A percentile compares a stretch with the other conserved stretches of the same genome.
Evolutionary conservation across 2,113 vertebrate species (phyloP).

Genomic region (Centropus bengalensis): DNA sequence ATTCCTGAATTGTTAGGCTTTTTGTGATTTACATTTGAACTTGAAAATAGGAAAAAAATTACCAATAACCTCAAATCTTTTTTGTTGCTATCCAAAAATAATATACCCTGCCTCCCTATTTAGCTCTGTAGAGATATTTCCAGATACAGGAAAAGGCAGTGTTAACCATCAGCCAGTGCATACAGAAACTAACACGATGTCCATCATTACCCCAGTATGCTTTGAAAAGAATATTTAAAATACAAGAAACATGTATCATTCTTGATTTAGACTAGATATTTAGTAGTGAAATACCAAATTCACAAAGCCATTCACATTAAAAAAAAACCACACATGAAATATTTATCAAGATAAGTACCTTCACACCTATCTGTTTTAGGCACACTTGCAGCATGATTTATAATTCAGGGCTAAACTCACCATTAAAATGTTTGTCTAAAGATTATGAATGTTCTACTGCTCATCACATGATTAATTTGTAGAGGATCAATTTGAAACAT

Average conservation of each 20-base stretch:
- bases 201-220: neutral
- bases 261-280: neutral
- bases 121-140: neutral
- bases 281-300: neutral
- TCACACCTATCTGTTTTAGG: neutral
- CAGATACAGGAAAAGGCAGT: neutral
- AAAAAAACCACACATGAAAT: neutral
- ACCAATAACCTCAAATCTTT: neutral
- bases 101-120: neutral
- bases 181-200: neutral
- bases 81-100: neutral
- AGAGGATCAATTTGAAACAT: neutral
- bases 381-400: neutral
- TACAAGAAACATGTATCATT: neutral
- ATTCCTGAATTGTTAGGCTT: conserved; percentile 3
- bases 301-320: neutral
- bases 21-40: neutral
- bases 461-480: neutral
- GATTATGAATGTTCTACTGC: neutral
- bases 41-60: neutral
- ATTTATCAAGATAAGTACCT: neutral
- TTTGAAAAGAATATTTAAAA: neutral
- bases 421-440: neutral
- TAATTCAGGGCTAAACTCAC: neutral
- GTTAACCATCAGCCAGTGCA: neutral